Base-by-base conservation (phyloP, 2,113 vertebrate species). In the Gavia stellata region DNA sequence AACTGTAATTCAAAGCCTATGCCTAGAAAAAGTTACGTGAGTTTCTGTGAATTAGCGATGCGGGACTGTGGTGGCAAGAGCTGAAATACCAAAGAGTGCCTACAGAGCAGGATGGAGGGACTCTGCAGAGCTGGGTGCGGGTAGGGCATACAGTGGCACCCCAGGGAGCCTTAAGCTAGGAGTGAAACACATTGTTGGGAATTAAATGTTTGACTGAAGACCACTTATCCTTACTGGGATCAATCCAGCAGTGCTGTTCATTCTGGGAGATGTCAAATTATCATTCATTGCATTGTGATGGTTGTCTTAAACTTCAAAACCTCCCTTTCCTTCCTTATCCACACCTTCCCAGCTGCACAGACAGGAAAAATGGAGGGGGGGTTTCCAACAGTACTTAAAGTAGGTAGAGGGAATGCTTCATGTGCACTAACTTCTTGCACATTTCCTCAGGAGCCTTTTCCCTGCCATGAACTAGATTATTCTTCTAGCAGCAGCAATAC, bases 401-500 rank as follows among this genome's bases (percentile, higher is more conserved):
- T 6, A 45, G 55, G 34, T 71, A 49, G 33, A 81, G 65, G 21
- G 42, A 19, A 53, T 74, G 63, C 47, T 91, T 74, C 33, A 44
- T 16, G 20, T 8, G 9, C 33, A 26, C 25, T 70, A 26, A 78
- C 24, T 36, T 59, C 44, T 91, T 56, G 49, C 14, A 56, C 16
- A 7, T 77, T 83, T 92, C 42, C 40, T 68, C 67, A 53, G 68
- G 31, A 89, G 23, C 21, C 34, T 91, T 90, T 90, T 66, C 38
- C 26, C n/a, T 82, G 38, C 45, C 61, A 12, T 45, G 50, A 82
- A 23, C 25, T 29, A 29, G 19, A 13, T 53, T 52, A 31, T 40
- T 75, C 31, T 62, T 70, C 28, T 21, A 83, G 86, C 72, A 92
- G 89, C 62, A 95, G 67, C 68, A 83, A 47, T 33, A 53, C 36